phyloP scores from a whole-genome alignment of 2,113 vertebrate genomes.

The Amphiprion percula region DNA sequence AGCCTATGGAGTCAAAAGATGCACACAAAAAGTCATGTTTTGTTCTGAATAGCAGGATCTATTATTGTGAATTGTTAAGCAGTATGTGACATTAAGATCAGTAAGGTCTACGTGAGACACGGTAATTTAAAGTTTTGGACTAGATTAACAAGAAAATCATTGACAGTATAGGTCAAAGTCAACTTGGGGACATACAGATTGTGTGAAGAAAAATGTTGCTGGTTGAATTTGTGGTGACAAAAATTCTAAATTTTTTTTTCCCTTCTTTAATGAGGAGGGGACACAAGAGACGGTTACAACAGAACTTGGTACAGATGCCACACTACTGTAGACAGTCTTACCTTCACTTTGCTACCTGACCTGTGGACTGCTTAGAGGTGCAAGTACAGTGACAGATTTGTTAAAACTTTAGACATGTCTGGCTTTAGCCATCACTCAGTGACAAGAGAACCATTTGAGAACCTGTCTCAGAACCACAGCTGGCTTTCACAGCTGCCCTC shows the following conservation, averaged over 20 bases:
- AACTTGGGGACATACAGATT: constrained; percentile 16
- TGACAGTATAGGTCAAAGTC: constrained; percentile 16
- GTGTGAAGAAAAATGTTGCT: constrained; percentile 27
- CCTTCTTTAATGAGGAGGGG: constrained; percentile 58
- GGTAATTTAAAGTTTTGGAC: background rate
- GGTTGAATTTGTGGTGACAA: constrained; percentile 16
- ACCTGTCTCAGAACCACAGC: constrained; percentile 42
- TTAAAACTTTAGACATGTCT: constrained; percentile 61
- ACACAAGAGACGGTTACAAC: constrained; percentile 73
- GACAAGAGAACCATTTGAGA: constrained; percentile 48
- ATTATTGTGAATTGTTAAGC: constrained; percentile 81
- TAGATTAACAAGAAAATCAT: constrained; percentile 16
- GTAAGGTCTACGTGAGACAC: constrained; percentile 24
- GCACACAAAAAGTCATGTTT: constrained; percentile 78
- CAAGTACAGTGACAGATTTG: constrained; percentile 76
- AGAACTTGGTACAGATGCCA: constrained; percentile 74
- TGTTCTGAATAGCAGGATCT: constrained; percentile 97
- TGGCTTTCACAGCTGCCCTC: constrained; percentile 38
- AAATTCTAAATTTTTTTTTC: constrained; percentile 6
- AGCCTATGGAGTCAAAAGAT: constrained; percentile 62
- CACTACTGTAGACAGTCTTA: constrained; percentile 79
- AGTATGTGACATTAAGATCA: constrained; percentile 34
- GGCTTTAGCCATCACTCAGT: constrained; percentile 27
- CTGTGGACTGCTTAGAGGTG: constrained; percentile 79
- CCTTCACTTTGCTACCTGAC: constrained; percentile 84